Percentiles rank a stretch among this genome's conserved stretches.
Conservation (phyloP, 2,888 invertebrate species). For the Phragmatobia fuliginosa region DNA sequence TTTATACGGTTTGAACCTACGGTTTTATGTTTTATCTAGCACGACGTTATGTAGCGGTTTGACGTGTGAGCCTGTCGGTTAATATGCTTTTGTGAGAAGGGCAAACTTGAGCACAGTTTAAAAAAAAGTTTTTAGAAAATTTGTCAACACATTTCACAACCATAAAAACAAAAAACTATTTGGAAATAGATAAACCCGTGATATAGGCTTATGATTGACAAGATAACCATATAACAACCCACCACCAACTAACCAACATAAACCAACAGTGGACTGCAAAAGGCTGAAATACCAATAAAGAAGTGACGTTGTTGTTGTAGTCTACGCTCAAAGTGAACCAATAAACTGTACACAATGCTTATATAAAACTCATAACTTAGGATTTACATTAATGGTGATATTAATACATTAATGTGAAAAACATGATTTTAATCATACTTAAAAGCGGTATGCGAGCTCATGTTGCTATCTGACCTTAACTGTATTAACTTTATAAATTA, state of each 20-base stretch:
- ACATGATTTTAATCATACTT: background rate
- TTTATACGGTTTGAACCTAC: constrained; percentile 7
- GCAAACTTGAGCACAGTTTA: background rate
- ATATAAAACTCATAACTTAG: background rate
- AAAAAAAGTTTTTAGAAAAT: background rate
- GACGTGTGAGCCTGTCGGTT: background rate
- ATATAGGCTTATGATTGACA: no score
- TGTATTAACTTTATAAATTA: constrained; percentile 15
- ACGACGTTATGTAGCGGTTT: constrained; percentile 9
- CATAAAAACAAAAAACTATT: no score
- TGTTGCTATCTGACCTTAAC: constrained; percentile 1
- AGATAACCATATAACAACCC: no score
- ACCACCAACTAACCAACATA: no score
- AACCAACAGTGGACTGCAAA: no score
- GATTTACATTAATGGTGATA: background rate
- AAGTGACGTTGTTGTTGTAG: no score
- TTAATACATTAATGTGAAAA: no score
- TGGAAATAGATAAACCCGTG: no score
- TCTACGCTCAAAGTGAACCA: background rate
- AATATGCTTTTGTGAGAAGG: background rate
- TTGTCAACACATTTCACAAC: background rate
- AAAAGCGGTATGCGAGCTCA: background rate
- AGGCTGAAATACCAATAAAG: no score
- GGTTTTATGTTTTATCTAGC: constrained; percentile 3
- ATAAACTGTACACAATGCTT: background rate